Evolutionary conservation across 2,113 vertebrate genomes (phyloP).

Genomic region (Micromys minutus): DNA sequence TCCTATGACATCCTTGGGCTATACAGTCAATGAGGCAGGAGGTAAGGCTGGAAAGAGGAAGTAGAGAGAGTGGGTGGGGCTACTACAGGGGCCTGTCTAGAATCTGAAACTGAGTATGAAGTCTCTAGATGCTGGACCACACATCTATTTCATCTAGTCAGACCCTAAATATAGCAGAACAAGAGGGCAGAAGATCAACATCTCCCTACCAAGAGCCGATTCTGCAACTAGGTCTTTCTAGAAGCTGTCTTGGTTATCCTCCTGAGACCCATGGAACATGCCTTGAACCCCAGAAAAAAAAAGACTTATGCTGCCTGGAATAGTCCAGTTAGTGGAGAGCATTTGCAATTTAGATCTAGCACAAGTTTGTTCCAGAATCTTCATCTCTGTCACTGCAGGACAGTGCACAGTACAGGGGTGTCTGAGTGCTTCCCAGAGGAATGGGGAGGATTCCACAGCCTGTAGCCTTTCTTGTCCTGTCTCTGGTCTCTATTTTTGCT

Average conservation of each 20-base stretch:
- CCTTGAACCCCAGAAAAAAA: neutral
- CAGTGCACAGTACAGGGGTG: neutral
- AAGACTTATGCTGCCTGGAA: neutral
- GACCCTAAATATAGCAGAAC: neutral
- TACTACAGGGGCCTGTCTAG: neutral
- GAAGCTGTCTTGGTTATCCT: neutral
- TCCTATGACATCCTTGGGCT: neutral
- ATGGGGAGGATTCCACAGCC: neutral
- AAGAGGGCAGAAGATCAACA: neutral
- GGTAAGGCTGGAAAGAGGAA: neutral
- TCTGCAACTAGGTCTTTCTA: neutral
- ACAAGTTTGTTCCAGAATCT: neutral
- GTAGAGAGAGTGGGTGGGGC: neutral
- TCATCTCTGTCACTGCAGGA: too few species aligned
- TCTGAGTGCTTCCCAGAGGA: neutral
- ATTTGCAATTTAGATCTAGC: neutral
- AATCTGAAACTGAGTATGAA: neutral
- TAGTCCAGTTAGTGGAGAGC: neutral
- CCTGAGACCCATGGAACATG: accelerated
- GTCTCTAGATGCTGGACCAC: neutral
- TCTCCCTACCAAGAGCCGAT: neutral
- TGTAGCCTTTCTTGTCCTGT: neutral
- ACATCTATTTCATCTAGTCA: neutral
- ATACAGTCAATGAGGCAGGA: neutral
- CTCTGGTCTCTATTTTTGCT: neutral